A percentile compares a stretch with the other conserved stretches of the same genome.
Conservation (phyloP, 2,797 vertebrate species). For the Psittacula echo region DNA sequence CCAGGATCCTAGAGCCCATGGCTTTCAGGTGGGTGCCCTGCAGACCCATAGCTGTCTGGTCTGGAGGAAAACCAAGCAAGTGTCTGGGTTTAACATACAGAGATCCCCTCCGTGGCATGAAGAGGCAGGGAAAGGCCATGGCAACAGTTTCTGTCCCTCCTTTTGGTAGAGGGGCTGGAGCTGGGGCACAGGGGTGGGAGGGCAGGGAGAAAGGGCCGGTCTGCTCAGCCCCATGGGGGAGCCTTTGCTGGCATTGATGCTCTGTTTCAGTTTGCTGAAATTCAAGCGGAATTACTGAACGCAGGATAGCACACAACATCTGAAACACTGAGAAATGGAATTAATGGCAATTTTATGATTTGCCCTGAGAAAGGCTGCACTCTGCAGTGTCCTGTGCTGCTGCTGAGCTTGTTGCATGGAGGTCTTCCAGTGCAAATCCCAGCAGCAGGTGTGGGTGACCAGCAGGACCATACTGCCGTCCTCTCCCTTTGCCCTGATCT, state of each 20-base stretch:
- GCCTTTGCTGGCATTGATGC: neutral
- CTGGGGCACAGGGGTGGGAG: neutral
- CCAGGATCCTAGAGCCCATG: rapidly evolving
- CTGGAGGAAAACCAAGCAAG: neutral
- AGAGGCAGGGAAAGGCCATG: neutral
- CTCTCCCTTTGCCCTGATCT: neutral
- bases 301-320: neutral
- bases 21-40: neutral
- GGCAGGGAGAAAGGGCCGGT: neutral
- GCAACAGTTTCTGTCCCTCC: neutral
- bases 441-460: neutral
- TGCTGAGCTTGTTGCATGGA: neutral
- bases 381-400: neutral
- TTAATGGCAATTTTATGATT: neutral
- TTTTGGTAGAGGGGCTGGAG: neutral
- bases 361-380: neutral
- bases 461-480: neutral
- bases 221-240: rapidly evolving
- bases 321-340: neutral
- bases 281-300: neutral
- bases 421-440: neutral
- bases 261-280: neutral
- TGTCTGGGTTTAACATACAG: neutral
- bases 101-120: neutral
- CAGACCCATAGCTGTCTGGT: rapidly evolving